These are phyloP conservation scores for Myotis findleyi DNA, from an alignment of 2,797 vertebrate genomes.

Conservation along the genomic window DNA sequence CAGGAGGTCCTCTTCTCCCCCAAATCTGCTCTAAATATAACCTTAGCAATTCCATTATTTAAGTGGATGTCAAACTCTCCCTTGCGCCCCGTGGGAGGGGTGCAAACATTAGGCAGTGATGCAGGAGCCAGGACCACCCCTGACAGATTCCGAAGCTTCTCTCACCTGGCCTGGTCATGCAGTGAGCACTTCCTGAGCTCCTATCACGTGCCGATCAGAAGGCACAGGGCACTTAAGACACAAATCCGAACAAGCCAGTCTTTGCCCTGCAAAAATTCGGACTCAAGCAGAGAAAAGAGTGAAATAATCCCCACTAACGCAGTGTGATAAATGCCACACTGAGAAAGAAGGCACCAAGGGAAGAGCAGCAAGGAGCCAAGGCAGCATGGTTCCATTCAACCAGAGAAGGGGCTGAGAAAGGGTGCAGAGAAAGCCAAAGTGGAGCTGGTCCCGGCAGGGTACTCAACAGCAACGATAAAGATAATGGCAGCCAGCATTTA, in stretches of 20 bases:
- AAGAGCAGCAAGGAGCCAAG: background rate
- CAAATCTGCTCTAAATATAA: background rate
- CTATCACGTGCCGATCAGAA: background rate
- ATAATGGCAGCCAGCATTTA: background rate
- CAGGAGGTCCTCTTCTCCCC: background rate
- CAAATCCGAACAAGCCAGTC: background rate
- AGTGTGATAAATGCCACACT: background rate
- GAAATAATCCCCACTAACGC: background rate
- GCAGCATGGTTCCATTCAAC: background rate
- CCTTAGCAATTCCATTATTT: background rate
- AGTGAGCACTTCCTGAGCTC: background rate
- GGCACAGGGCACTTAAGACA: background rate
- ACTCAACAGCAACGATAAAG: background rate
- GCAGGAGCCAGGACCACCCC: background rate
- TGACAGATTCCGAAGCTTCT: background rate
- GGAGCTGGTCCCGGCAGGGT: background rate
- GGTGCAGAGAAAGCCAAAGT: background rate
- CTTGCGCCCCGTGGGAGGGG: background rate
- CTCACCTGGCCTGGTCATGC: background rate
- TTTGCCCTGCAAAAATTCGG: background rate
- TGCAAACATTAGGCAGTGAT: background rate
- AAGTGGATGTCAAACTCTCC: background rate
- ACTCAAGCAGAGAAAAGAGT: background rate
- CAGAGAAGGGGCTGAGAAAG: background rate
- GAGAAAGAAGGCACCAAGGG: background rate